These are phyloP conservation scores for Acronicta psi DNA, from an alignment of 2,888 invertebrate species.

Conservation along the genomic window DNA sequence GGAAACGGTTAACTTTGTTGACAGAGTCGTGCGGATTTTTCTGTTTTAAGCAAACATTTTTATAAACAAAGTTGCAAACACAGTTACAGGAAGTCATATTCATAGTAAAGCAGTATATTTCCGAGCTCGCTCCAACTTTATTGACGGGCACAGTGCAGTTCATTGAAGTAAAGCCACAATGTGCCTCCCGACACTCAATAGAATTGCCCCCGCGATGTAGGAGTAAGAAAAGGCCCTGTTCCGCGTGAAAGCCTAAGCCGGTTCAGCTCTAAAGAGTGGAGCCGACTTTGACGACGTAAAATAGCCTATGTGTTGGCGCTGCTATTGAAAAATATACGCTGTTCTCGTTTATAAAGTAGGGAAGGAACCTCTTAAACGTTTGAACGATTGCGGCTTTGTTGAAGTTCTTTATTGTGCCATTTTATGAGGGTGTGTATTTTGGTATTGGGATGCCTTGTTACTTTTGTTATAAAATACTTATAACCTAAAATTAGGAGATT, in stretches of 20 bases:
- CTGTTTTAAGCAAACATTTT: slow-evolving; percentile 1
- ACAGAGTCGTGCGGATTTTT: slow-evolving; percentile 5
- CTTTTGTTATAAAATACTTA: slow-evolving; percentile 6
- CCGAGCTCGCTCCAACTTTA: slow-evolving; percentile 54
- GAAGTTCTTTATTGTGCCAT: slow-evolving; percentile 38
- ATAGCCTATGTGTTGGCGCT: slow-evolving; percentile 62
- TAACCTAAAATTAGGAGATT: too few species aligned
- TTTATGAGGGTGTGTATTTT: slow-evolving; percentile 26
- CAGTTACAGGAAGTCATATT: slow-evolving; percentile 37
- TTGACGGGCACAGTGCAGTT: slow-evolving; percentile 61
- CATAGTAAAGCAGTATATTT: slow-evolving; percentile 33
- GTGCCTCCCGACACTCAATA: slow-evolving; percentile 69
- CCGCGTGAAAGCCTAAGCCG: slow-evolving; percentile 76
- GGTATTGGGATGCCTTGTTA: slow-evolving; percentile 8
- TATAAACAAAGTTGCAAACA: slow-evolving; percentile 28
- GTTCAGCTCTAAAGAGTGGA: slow-evolving; percentile 68
- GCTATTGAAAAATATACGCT: slow-evolving; percentile 71
- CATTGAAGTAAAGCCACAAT: slow-evolving; percentile 70
- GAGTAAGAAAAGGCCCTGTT: slow-evolving; percentile 75
- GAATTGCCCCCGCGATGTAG: slow-evolving; percentile 66
- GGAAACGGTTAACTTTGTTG: slow-evolving; percentile 7
- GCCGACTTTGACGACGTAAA: slow-evolving; percentile 61
- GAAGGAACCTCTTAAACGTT: slow-evolving; percentile 47
- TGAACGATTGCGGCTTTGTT: slow-evolving; percentile 47
- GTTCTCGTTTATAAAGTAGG: slow-evolving; percentile 58